Conservation (phyloP, 2,113 vertebrate species). For the Thamnophis sirtalis region DNA sequence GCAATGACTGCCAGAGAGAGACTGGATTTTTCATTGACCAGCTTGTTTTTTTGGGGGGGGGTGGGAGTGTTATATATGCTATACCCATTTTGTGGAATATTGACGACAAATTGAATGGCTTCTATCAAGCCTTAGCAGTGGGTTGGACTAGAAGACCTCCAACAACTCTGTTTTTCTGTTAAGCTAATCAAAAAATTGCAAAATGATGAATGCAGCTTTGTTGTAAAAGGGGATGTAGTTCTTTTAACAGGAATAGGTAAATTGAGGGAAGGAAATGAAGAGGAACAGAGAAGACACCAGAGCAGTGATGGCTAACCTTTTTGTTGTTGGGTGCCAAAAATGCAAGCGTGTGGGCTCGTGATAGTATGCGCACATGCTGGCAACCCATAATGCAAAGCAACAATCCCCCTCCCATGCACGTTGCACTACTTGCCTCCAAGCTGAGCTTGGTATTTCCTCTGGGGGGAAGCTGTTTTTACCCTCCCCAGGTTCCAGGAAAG, state of each 20-base stretch:
- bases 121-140: neutral
- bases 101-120: neutral
- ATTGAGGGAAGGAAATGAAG: neutral
- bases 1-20: neutral
- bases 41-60: neutral
- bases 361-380: too few species aligned
- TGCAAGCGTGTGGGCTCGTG: too few species aligned
- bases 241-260: neutral
- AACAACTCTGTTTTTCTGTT: neutral
- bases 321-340: too few species aligned
- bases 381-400: too few species aligned
- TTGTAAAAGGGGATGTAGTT: neutral
- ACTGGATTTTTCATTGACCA: neutral
- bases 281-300: neutral
- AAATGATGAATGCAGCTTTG: neutral
- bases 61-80: neutral
- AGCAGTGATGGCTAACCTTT: too few species aligned
- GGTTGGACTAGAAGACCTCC: neutral
- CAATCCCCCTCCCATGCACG: too few species aligned
- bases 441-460: too few species aligned
- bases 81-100: neutral
- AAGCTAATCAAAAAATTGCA: neutral
- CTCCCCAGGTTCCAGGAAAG: too few species aligned
- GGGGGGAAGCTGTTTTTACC: too few species aligned
- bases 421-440: too few species aligned